phyloP scores from a whole-genome alignment of 2,797 vertebrate species.

The Gymnothorax javanicus region DNA sequence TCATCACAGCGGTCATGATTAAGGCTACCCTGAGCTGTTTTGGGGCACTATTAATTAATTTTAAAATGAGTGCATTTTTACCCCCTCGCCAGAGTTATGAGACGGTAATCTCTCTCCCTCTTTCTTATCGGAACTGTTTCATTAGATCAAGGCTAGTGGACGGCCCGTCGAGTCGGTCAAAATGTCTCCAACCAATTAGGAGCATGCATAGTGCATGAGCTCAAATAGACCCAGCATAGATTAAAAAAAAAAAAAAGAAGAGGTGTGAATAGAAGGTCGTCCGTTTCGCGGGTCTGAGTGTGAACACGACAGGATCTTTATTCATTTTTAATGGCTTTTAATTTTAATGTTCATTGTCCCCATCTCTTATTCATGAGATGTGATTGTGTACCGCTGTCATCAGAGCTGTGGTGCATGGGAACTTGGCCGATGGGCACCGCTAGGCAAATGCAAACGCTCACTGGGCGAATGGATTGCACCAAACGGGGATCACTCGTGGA shows the following conservation, averaged over 20 bases:
- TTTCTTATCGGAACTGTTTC: background rate
- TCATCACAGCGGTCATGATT: background rate
- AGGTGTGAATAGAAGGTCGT: background rate
- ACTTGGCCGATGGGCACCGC: slow-evolving; percentile 40
- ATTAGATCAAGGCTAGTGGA: background rate
- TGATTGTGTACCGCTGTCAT: slow-evolving; percentile 61
- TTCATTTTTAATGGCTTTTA: slow-evolving; percentile 75
- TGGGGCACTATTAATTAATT: background rate
- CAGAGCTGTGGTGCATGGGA: slow-evolving; percentile 34
- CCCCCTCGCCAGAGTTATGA: background rate
- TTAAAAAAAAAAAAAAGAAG: slow-evolving; percentile 2
- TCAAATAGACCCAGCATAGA: background rate
- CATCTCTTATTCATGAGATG: slow-evolving; percentile 77
- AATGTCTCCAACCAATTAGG: background rate
- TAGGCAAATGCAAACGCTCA: slow-evolving; percentile 27
- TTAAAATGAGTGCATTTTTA: background rate
- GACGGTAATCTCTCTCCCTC: background rate
- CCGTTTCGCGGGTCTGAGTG: background rate
- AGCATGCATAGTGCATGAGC: slow-evolving; percentile 7
- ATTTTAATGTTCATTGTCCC: slow-evolving; percentile 64
- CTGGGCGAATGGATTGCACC: background rate
- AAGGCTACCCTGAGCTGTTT: background rate
- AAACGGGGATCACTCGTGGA: background rate
- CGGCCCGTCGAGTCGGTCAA: background rate
- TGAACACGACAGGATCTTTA: slow-evolving; percentile 32